Evolutionary conservation across 1,140 invertebrate species (phyloP).

Genomic region (Cherax quadricarinatus): DNA sequence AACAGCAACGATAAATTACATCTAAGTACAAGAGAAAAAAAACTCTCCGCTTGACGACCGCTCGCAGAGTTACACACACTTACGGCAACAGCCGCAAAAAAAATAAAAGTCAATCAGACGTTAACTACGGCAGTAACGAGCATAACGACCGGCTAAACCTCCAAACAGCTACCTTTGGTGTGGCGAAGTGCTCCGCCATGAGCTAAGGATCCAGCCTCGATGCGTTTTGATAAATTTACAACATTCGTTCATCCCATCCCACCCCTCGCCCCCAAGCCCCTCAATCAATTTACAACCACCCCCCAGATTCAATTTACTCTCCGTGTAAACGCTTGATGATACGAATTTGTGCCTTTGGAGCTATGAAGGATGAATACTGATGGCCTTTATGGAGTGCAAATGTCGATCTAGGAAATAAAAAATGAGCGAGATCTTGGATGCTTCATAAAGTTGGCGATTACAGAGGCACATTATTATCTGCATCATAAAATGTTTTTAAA

Average conservation of each 20-base stretch:
- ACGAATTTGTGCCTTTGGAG: conserved; percentile 52
- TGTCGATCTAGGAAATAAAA: neutral
- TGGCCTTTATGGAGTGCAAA: conserved; percentile 44
- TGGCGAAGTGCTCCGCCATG: conserved; percentile 34
- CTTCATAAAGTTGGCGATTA: conserved; percentile 17
- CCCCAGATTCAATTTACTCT: conserved; percentile 60
- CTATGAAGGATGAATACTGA: conserved; percentile 19
- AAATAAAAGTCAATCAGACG: conserved; percentile 26
- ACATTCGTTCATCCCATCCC: neutral
- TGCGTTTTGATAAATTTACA: conserved; percentile 66
- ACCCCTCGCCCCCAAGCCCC: too few relatives aligned
- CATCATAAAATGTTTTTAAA: neutral
- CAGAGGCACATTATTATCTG: neutral
- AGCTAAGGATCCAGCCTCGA: conserved; percentile 16
- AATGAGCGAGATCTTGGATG: neutral
- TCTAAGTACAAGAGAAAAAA: conserved; percentile 29
- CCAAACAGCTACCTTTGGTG: conserved; percentile 60
- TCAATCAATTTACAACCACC: neutral
- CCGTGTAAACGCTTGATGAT: conserved; percentile 52
- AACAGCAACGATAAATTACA: neutral
- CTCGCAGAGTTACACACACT: conserved; percentile 13
- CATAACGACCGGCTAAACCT: conserved; percentile 49
- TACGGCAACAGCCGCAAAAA: conserved; percentile 23
- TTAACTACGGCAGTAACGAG: conserved; percentile 57
- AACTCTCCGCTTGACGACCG: conserved; percentile 32